Base-by-base conservation (phyloP, 2,888 invertebrate species). In the Eristalis tenax region DNA sequence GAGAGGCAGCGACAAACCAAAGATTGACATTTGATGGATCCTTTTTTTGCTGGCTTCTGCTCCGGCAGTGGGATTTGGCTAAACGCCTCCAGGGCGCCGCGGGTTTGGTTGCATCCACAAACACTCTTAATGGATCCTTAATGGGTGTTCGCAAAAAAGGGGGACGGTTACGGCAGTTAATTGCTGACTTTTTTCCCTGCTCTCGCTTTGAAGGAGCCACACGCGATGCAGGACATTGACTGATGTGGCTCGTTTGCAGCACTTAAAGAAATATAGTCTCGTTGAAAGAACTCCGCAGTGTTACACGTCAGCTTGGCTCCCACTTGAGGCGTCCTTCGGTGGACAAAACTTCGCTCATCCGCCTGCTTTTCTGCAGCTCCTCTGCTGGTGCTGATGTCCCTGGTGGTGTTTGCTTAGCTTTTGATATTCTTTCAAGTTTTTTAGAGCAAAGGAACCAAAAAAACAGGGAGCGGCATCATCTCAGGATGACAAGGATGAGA, bases 21-120 rank as follows among this genome's bases (percentile, higher is more conserved):
- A 87, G 87, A 87, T 87, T 87, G 87, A 87, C 87, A 87, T 87
- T 87, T 87, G 83, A 86, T 86, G 86, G 86, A 78, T 77, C 18
- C 75, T 79, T 86, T 86, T 78, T 69, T 68, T 38, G 40, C 2
- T 11, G 2, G 11, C 8, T 23, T 13, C 56, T 35, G 15, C 18
- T 15, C 35, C 38, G 23, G 26, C 38, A 50, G 15, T 23, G 59
- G 61, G 68, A 76, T 56, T 59, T 63, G 76, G 64, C 70, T 70
- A 71, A 78, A 79, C 65, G 74, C 50, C 75, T 75, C 57, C 40
- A 18, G 61, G 65, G 64, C 32, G 32, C 32, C 32, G 57, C 63
- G 50, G 50, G 50, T 5, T 50, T 56, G 74, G 70, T 66, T 75
- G 61, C 70, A 70, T 68, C 35, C 66, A 11, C 40, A 59, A 13